Evolutionary conservation across 92 coral and sea anemone genomes (phyloP).

Genomic region (Phenganax stokvisi): DNA sequence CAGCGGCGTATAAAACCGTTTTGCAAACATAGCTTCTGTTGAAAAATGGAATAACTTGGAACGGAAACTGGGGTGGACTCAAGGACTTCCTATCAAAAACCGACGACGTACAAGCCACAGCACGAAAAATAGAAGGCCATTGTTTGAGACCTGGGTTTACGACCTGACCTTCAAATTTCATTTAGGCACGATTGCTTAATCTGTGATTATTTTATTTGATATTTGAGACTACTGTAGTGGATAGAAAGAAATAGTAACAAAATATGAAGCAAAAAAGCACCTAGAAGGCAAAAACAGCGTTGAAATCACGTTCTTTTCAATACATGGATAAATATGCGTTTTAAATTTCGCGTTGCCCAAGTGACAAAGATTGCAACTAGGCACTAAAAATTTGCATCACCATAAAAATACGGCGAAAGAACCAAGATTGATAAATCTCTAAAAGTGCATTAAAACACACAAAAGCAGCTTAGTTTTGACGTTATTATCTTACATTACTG

Average conservation of each 20-base stretch:
- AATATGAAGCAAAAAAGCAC: not conserved
- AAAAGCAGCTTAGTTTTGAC: not conserved
- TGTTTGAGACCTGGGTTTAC: not conserved
- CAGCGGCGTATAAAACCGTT: too few relatives aligned
- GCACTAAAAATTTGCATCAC: not conserved
- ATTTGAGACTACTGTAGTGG: too few relatives aligned
- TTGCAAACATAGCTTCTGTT: too few relatives aligned
- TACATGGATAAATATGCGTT: not conserved
- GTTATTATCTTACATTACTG: not conserved
- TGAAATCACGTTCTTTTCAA: not conserved
- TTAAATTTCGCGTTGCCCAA: conserved; percentile 1
- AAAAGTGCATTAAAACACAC: not conserved
- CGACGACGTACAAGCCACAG: too few relatives aligned
- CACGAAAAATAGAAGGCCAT: conserved; percentile 15
- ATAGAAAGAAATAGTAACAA: too few relatives aligned
- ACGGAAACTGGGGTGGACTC: too few relatives aligned
- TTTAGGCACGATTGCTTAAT: not conserved
- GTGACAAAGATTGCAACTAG: conserved; percentile 4
- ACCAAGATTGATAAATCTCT: not conserved
- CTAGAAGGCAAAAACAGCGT: not conserved
- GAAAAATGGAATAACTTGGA: too few relatives aligned
- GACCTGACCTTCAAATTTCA: not conserved
- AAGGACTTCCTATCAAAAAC: too few relatives aligned
- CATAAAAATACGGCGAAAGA: not conserved
- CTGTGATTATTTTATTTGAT: not conserved